phyloP scores from a whole-genome alignment of 64 coral and sea anemone species.

The Trachythela sp. region DNA sequence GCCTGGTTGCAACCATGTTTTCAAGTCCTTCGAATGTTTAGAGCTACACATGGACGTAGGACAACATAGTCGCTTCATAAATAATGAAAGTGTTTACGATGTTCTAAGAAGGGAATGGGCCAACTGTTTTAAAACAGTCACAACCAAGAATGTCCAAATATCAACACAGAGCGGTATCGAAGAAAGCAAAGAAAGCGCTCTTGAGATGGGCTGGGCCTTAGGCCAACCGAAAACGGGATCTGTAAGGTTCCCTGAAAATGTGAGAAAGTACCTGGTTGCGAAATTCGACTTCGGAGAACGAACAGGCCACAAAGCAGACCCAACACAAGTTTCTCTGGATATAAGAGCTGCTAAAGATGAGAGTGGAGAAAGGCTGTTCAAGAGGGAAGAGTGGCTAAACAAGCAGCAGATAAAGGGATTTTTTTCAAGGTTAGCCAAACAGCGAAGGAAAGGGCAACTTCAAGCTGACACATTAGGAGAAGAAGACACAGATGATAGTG shows the following conservation, averaged over 20 bases:
- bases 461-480: neutral
- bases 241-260: conserved; percentile 22
- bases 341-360: conserved; percentile 39
- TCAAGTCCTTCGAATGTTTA: conserved; percentile 9
- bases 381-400: conserved; percentile 12
- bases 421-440: conserved; percentile 25
- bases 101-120: neutral
- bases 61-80: conserved; percentile 12
- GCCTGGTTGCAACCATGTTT: conserved; percentile 17
- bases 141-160: neutral
- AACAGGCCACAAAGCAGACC: conserved; percentile 42
- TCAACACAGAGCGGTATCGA: conserved; percentile 23
- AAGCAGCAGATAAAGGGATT: conserved; percentile 1
- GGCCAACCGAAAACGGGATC: conserved; percentile 31
- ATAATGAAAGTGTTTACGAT: conserved; percentile 10
- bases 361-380: conserved; percentile 21
- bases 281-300: conserved; percentile 54
- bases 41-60: conserved; percentile 21
- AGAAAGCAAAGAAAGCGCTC: conserved; percentile 23
- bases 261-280: conserved; percentile 43
- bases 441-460: neutral
- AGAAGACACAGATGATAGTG: neutral
- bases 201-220: conserved; percentile 49
- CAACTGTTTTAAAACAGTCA: conserved; percentile 50
- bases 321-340: conserved; percentile 55